Conservation (phyloP, 2,888 invertebrate genomes). For the Tachystola acroxantha region DNA sequence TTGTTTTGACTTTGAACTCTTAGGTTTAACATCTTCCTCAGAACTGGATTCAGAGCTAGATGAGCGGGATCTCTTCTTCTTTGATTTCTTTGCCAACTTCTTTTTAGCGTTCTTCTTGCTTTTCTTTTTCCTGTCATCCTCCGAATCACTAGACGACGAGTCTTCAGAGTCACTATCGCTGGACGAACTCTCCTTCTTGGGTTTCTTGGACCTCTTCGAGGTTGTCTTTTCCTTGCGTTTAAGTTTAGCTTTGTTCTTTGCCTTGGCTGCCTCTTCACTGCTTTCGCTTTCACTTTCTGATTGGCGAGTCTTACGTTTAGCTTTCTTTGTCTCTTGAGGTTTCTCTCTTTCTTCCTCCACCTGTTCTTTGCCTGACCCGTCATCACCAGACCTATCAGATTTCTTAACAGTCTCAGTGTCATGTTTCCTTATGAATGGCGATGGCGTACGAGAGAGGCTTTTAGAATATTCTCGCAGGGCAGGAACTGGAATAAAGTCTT, state of each 20-base stretch:
- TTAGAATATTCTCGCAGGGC: constrained; percentile 79
- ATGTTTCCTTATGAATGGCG: constrained; percentile 87
- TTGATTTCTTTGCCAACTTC: constrained; percentile 64
- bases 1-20: constrained; percentile 63
- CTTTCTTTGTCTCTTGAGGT: constrained; percentile 56
- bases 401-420: constrained; percentile 75
- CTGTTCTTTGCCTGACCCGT: constrained; percentile 68
- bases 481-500: constrained; percentile 59
- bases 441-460: constrained; percentile 91
- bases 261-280: constrained; percentile 59
- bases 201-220: constrained; percentile 74
- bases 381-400: constrained; percentile 57
- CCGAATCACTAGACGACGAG: constrained; percentile 71
- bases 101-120: constrained; percentile 68
- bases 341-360: constrained; percentile 51
- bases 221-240: constrained; percentile 76
- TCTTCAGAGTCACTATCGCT: constrained; percentile 74
- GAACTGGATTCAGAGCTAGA: constrained; percentile 74
- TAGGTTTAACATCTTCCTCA: constrained; percentile 70
- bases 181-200: constrained; percentile 66
- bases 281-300: constrained; percentile 69
- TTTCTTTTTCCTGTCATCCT: constrained; percentile 71
- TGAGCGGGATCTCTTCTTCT: constrained; percentile 65
- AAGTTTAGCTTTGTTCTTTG: constrained; percentile 61
- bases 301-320: constrained; percentile 74